phyloP scores from a whole-genome alignment of 2,888 invertebrate species.

The Erebia ligea region DNA sequence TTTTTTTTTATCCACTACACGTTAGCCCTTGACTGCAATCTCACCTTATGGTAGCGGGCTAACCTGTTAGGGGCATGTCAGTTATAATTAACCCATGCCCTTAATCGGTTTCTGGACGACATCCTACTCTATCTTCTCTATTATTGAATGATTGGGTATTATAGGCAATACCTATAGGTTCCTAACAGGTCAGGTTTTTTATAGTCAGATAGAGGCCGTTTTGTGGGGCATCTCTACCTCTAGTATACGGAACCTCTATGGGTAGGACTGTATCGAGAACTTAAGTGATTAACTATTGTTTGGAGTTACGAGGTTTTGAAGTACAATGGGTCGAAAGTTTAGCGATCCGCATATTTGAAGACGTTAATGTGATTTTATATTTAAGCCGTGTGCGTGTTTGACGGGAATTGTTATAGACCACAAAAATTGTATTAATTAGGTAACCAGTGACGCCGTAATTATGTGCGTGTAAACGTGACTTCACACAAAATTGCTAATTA shows the following conservation, averaged over 20 bases:
- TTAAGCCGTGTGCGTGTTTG: slow-evolving; percentile 6
- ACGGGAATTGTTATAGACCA: neutral
- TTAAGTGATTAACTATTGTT: slow-evolving; percentile 73
- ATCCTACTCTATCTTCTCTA: too few relatives aligned
- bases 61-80: too few relatives aligned
- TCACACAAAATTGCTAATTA: neutral
- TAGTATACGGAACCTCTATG: neutral
- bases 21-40: too few relatives aligned
- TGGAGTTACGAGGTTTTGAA: slow-evolving; percentile 47
- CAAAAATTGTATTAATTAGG: neutral
- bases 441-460: neutral
- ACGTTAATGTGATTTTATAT: slow-evolving; percentile 57
- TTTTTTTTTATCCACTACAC: too few relatives aligned
- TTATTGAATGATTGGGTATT: too few relatives aligned
- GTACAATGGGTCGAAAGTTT: slow-evolving; percentile 63
- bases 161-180: too few relatives aligned
- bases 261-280: slow-evolving; percentile 63
- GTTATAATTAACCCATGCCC: too few relatives aligned
- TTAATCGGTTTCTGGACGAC: too few relatives aligned
- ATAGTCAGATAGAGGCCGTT: neutral
- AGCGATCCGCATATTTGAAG: slow-evolving; percentile 63
- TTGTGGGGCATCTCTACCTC: neutral
- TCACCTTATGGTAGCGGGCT: too few relatives aligned
- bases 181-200: too few relatives aligned
- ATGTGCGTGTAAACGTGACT: neutral